Conservation (phyloP, 2,113 vertebrate species). For the Aegithalos caudatus region DNA sequence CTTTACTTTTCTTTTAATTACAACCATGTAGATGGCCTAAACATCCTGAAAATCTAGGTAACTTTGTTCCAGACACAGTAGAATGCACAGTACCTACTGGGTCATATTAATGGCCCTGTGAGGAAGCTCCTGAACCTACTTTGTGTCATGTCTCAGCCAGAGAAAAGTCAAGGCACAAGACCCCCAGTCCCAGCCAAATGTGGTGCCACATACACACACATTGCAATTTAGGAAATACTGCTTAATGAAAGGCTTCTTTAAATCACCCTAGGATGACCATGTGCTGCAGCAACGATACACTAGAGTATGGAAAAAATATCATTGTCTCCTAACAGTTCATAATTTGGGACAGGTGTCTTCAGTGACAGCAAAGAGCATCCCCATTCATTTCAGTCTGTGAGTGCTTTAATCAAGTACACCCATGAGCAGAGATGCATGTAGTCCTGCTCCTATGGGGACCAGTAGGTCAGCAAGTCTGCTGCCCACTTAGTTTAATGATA, state of each 20-base stretch:
- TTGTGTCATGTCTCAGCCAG: neutral
- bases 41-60: neutral
- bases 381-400: neutral
- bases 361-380: neutral
- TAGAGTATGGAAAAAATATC: neutral
- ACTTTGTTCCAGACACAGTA: neutral
- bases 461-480: neutral
- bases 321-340: neutral
- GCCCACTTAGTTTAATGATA: neutral
- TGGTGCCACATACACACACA: neutral
- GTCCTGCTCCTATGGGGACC: neutral
- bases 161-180: neutral
- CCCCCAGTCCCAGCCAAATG: neutral
- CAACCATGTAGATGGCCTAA: neutral
- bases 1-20: neutral
- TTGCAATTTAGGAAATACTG: neutral
- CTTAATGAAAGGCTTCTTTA: neutral
- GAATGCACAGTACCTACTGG: neutral
- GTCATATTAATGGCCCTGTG: neutral
- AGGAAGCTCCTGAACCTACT: neutral
- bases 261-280: neutral
- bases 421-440: neutral
- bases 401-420: neutral
- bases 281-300: neutral
- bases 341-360: neutral